Evolutionary conservation across 2,888 invertebrate species (phyloP), one percentile per base, ranked within the genome.

Genomic region (Schizaphis graminum): DNA sequence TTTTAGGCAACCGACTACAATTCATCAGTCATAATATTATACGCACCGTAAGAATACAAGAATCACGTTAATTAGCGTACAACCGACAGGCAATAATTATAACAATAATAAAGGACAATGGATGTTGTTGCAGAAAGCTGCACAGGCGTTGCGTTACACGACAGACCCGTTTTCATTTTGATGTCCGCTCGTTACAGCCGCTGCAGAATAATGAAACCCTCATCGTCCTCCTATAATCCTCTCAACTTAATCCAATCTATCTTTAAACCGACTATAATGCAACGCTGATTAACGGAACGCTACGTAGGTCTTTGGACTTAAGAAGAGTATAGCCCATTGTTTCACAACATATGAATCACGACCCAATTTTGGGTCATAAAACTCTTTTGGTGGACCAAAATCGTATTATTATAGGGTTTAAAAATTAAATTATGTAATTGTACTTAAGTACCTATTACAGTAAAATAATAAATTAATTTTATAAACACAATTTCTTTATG

Each of bases 251-350:
- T 92, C 92, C 77, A 88, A 92, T 92, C 92, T 67, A 41, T 92
- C 92, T 92, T 92, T 92, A 88, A 92, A 87, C 67, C 77, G 92
- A 77, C 49, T 88, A 41, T 88, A 92, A 92, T 92, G 88, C 92
- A 67, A 53, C 92, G 88, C 88, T 92, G 92, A 92, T 92, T 92
- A 88, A 92, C 92, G 88, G 77, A 88, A 88, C 77, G 84, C 35
- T 16, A 10, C 67, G 13, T 44, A 56, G 26, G 49, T 10, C 49
- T n/a, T n/a, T 21, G 44, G 28, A 28, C 2, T 47, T 86, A 86
- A 77, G 77, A 21, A 35, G 21, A 21, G 35, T 35, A 67, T n/a
- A n/a, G 77, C 8, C n/a, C n/a, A 67, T 21, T 77, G 35, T 77
- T 77, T 35, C 77, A 35, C 77, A n/a, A n/a, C n/a, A n/a, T 67